phyloP scores from a whole-genome alignment of 2,797 vertebrate genomes.

The Kryptolebias ocellatus region DNA sequence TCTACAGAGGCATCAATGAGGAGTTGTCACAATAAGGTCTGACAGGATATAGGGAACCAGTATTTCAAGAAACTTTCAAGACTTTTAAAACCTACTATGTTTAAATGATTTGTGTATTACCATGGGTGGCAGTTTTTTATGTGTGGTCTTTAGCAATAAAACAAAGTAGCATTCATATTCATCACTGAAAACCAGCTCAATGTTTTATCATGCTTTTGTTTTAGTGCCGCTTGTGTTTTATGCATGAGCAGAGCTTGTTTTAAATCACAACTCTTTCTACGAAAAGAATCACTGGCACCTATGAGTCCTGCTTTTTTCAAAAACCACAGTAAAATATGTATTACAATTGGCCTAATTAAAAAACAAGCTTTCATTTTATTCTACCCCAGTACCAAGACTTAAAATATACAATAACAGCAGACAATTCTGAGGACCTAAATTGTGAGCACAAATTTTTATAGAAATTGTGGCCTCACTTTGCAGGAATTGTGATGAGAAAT shows the following conservation, averaged over 20 bases:
- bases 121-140: conserved; percentile 11
- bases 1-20: too few species aligned
- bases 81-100: background rate
- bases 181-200: conserved; percentile 37
- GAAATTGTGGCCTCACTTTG: background rate
- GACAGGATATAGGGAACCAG: too few species aligned
- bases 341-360: background rate
- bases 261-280: background rate
- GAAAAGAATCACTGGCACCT: background rate
- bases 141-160: background rate
- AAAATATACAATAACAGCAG: too few species aligned
- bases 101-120: conserved; percentile 36
- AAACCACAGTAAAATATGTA: background rate
- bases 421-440: too few species aligned
- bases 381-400: background rate
- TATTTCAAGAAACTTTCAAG: background rate
- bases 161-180: conserved; percentile 4
- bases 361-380: background rate
- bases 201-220: conserved; percentile 31
- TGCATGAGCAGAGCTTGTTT: conserved; percentile 37
- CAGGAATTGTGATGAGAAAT: background rate
- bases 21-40: too few species aligned
- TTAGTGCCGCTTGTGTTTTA: conserved; percentile 42
- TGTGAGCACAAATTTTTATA: too few species aligned
- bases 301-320: background rate